phyloP scores from a whole-genome alignment of 2,888 invertebrate genomes.

The Lagria hirta region DNA sequence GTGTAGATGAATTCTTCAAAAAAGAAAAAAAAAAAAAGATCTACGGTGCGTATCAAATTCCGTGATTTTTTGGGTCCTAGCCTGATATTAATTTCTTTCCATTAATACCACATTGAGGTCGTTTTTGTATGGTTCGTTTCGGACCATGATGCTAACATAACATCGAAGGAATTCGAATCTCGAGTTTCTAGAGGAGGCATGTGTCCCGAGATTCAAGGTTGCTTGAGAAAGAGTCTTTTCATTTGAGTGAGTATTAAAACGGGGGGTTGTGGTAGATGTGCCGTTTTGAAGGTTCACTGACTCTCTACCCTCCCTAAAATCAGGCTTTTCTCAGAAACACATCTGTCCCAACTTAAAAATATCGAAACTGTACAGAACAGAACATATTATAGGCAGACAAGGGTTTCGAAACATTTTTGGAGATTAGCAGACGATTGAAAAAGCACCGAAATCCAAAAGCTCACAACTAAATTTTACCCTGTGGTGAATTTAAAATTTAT shows the following conservation, averaged over 20 bases:
- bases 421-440: no score
- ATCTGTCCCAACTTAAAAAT: conserved; percentile 44
- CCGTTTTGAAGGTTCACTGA: conserved; percentile 37
- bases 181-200: conserved; percentile 34
- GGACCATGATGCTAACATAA: conserved; percentile 8
- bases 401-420: conserved; percentile 11
- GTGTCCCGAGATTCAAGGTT: conserved; percentile 33
- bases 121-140: conserved; percentile 20
- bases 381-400: conserved; percentile 17
- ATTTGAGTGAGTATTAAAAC: conserved; percentile 18
- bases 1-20: no score
- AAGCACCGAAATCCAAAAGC: no score
- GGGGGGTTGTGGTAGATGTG: conserved; percentile 25
- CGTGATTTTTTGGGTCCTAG: conserved; percentile 18
- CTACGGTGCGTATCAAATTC: conserved; percentile 22
- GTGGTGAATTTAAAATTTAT: no score
- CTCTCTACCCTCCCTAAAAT: conserved; percentile 23
- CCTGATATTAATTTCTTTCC: conserved; percentile 24
- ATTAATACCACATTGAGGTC: conserved; percentile 22
- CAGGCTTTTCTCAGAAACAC: conserved; percentile 39
- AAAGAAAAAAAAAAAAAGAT: no score
- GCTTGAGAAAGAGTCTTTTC: conserved; percentile 26
- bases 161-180: conserved; percentile 33
- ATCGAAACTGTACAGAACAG: conserved; percentile 37
- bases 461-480: no score